A percentile compares a stretch with the other conserved stretches of the same genome.
Conservation (phyloP, 2,113 vertebrate species). For the Acrocephalus arundinaceus region DNA sequence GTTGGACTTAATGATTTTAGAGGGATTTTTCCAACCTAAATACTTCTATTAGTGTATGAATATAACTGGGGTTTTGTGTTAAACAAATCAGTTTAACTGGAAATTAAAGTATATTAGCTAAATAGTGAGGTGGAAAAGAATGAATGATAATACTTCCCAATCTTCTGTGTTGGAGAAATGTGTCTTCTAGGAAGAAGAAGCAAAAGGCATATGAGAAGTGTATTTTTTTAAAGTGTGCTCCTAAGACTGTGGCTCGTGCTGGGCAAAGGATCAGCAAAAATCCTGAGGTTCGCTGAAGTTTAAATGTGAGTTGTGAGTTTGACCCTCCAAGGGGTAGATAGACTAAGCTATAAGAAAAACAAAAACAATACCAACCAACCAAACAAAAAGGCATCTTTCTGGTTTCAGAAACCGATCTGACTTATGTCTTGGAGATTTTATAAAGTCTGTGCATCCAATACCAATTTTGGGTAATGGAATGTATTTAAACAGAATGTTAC, state of each 20-base stretch:
- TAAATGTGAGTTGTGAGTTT: background rate
- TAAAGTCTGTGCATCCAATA: background rate
- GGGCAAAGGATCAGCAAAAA: background rate
- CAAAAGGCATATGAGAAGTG: background rate
- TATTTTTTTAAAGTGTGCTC: background rate
- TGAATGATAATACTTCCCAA: background rate
- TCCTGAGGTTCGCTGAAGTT: background rate
- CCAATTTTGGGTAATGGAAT: background rate
- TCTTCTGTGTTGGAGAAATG: background rate
- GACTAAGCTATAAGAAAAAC: background rate
- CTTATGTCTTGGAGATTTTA: background rate
- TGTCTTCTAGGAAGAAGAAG: background rate
- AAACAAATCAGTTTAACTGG: background rate
- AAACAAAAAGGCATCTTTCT: background rate
- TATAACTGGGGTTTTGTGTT: background rate
- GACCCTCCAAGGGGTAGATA: background rate
- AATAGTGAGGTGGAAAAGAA: background rate
- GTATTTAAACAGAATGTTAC: background rate
- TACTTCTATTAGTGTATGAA: background rate
- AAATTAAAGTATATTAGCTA: background rate
- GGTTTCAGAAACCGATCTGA: background rate
- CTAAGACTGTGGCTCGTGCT: background rate
- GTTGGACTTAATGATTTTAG: background rate
- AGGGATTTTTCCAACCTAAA: background rate
- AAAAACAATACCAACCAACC: fast-evolving